Evolutionary conservation across 2,113 vertebrate genomes (phyloP).

Genomic region (Hippocampus guttulatus): DNA sequence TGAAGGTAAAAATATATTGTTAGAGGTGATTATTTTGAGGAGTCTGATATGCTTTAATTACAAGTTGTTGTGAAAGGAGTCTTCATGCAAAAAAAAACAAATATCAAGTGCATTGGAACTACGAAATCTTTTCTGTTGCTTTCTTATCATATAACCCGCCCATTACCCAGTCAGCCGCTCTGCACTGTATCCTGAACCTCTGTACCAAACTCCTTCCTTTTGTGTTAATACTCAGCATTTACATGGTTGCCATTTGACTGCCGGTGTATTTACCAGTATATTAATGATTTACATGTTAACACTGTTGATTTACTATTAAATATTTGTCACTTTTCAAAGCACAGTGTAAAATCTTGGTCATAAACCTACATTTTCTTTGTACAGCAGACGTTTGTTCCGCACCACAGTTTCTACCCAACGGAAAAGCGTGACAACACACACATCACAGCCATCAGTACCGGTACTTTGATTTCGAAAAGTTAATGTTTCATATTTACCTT

Average conservation of each 20-base stretch:
- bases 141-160: neutral
- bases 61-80: neutral
- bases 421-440: neutral
- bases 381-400: neutral
- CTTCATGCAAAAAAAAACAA: neutral
- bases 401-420: neutral
- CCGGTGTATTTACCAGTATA: slow-evolving; percentile 31
- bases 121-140: neutral
- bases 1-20: neutral
- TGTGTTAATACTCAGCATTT: slow-evolving; percentile 46
- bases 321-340: slow-evolving; percentile 40
- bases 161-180: neutral
- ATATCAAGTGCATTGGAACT: neutral
- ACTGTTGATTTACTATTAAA: slow-evolving; percentile 59
- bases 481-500: no score
- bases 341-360: slow-evolving; percentile 23
- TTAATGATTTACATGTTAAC: slow-evolving; percentile 52
- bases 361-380: neutral
- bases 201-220: neutral
- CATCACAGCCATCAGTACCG: neutral
- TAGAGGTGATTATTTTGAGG: neutral
- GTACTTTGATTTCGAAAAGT: no score
- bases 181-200: neutral
- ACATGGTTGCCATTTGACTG: slow-evolving; percentile 43
- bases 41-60: neutral